A percentile compares a stretch with the other conserved stretches of the same genome.
Evolutionary conservation across 2,113 vertebrate genomes (phyloP).

Genomic region (Gadus chalcogrammus): DNA sequence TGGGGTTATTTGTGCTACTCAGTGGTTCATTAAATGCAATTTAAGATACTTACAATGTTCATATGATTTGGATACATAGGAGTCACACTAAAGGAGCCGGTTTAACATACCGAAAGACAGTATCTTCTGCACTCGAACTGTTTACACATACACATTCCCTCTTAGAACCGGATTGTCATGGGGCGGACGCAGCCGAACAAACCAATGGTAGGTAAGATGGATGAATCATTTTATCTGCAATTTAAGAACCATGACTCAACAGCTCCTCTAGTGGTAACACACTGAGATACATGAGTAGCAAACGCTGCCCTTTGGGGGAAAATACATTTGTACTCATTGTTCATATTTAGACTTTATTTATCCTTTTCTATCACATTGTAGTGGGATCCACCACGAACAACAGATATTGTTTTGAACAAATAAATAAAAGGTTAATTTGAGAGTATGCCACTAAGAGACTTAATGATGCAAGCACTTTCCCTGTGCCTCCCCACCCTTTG

Average conservation of each 20-base stretch:
- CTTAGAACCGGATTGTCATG: constrained; percentile 25
- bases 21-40: constrained; percentile 35
- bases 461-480: constrained; percentile 72
- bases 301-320: constrained; percentile 30
- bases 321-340: constrained; percentile 43
- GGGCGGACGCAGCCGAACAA: constrained; percentile 28
- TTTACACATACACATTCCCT: constrained; percentile 33
- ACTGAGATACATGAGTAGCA: constrained; percentile 54
- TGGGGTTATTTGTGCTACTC: constrained; percentile 19
- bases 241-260: constrained; percentile 56
- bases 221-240: constrained; percentile 53
- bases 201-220: neutral
- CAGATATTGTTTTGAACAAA: constrained; percentile 22
- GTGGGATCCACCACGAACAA: constrained; percentile 46
- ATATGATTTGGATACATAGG: neutral
- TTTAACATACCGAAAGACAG: neutral
- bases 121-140: constrained; percentile 25
- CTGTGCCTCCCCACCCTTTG: constrained; percentile 67
- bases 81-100: neutral
- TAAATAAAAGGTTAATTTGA: constrained; percentile 47
- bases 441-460: constrained; percentile 61
- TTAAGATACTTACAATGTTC: neutral
- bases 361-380: constrained; percentile 45
- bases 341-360: constrained; percentile 40
- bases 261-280: constrained; percentile 53